Conservation (phyloP, 2,113 vertebrate genomes). For the Podocnemis expansa region DNA sequence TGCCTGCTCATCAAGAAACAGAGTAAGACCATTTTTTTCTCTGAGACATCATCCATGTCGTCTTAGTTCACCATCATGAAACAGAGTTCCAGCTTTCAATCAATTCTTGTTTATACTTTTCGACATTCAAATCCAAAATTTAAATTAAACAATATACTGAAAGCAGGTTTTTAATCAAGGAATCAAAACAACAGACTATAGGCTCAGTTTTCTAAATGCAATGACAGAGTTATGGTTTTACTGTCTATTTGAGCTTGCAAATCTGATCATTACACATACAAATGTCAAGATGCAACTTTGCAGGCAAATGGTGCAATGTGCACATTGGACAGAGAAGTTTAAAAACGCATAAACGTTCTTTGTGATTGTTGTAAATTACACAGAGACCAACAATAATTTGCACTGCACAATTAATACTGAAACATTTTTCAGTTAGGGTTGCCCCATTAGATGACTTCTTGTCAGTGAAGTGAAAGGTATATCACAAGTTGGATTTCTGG, state of each 20-base stretch:
- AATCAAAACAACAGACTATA: background rate
- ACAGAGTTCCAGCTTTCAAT: background rate
- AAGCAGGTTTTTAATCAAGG: background rate
- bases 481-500: no score
- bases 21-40: background rate
- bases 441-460: background rate
- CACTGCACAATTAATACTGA: accelerated
- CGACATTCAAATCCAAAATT: background rate
- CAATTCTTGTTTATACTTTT: background rate
- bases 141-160: background rate
- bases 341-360: background rate
- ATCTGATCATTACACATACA: background rate
- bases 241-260: background rate
- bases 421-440: background rate
- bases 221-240: background rate
- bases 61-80: background rate
- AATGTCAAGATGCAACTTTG: background rate
- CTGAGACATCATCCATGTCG: background rate
- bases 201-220: background rate
- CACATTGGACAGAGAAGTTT: background rate
- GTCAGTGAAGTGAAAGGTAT: no score
- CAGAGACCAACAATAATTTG: background rate
- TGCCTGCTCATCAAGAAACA: background rate
- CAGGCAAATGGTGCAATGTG: background rate
- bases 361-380: background rate